These are phyloP conservation scores for Orchesellides sinensis DNA, from an alignment of 2,888 invertebrate species.

Conservation along the genomic window DNA sequence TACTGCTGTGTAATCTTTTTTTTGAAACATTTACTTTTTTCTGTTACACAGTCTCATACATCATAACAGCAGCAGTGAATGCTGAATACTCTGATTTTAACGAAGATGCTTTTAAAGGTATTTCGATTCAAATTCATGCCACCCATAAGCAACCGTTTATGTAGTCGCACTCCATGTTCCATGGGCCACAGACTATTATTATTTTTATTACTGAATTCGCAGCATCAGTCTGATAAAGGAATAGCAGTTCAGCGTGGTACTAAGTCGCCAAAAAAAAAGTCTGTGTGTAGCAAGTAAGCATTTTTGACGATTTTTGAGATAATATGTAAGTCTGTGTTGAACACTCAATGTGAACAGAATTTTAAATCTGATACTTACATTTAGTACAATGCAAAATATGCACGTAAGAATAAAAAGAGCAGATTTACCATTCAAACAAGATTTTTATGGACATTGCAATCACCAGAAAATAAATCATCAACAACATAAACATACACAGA, in stretches of 20 bases:
- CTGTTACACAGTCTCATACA: neutral
- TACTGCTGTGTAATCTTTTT: neutral
- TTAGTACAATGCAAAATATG: neutral
- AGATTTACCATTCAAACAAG: neutral
- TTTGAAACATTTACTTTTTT: too few relatives aligned
- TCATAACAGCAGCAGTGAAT: neutral
- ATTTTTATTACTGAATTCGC: neutral
- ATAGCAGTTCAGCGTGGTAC: neutral
- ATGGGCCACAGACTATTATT: neutral
- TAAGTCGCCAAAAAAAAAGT: neutral
- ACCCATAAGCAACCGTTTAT: too few relatives aligned
- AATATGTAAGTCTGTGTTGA: neutral
- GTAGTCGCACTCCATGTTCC: neutral
- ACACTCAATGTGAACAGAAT: neutral
- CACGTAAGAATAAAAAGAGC: neutral
- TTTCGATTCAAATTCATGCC: neutral
- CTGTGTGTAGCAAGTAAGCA: neutral
- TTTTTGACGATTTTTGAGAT: neutral
- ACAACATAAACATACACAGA: neutral
- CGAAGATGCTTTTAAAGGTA: neutral
- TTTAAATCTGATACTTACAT: neutral
- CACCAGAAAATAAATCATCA: slow-evolving; percentile 11
- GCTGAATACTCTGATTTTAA: neutral
- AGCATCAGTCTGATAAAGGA: neutral
- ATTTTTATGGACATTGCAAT: slow-evolving; percentile 5